phyloP scores from a whole-genome alignment of 2,888 invertebrate species.

The Tiphia femorata region DNA sequence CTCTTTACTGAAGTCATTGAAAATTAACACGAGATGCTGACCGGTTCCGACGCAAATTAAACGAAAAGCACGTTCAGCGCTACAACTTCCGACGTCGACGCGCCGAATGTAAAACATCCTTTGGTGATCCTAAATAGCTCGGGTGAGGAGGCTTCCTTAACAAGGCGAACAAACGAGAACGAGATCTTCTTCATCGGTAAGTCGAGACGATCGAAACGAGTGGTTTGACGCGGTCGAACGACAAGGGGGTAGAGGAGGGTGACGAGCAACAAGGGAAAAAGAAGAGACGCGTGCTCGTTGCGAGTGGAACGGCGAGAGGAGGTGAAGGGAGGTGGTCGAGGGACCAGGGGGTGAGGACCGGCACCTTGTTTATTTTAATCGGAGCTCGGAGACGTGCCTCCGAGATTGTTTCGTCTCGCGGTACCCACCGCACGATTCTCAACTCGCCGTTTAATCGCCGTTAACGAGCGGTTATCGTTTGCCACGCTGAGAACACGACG shows the following conservation, averaged over 20 bases:
- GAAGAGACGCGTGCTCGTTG: not conserved
- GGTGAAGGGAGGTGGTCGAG: not conserved
- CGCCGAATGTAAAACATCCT: no score
- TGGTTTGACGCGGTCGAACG: no score
- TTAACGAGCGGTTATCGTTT: conserved; percentile 65
- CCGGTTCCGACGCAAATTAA: no score
- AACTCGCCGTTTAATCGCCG: conserved; percentile 62
- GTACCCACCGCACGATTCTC: conserved; percentile 57
- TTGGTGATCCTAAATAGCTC: no score
- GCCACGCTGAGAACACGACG: conserved; percentile 59
- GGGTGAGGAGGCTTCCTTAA: no score
- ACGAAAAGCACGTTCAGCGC: no score
- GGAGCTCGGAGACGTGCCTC: conserved; percentile 49
- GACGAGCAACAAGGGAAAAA: not conserved
- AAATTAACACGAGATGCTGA: no score
- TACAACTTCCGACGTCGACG: no score
- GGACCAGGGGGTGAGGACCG: conserved; percentile 19
- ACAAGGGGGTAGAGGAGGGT: not conserved
- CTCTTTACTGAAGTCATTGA: no score
- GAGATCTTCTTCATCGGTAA: no score
- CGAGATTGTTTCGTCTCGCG: conserved; percentile 64
- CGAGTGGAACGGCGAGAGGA: not conserved
- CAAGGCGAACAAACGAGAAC: no score
- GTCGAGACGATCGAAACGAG: no score
- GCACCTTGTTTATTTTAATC: conserved; percentile 58